Evolutionary conservation across 2,888 invertebrate genomes (phyloP), one percentile per base, ranked within the genome.

Genomic region (Diachrysia chrysitis): DNA sequence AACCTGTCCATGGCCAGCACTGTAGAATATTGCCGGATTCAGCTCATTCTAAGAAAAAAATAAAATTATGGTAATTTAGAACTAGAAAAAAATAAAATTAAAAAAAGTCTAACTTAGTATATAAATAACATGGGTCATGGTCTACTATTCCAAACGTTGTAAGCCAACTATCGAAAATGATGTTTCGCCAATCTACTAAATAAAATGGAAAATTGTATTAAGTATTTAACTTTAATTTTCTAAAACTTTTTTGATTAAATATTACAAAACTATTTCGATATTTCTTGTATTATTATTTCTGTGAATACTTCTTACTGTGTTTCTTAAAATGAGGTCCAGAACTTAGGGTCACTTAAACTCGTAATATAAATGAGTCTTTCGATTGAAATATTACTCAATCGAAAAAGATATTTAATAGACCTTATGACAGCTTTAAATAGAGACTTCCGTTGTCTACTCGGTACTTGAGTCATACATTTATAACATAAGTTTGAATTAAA

Each of bases 61-160:
- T n/a, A n/a, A 37, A n/a, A n/a, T n/a, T n/a, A 37, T 37, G 37
- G 37, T n/a, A 42, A 42, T 42, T 42, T 42, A n/a, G 42, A 42
- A n/a, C n/a, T n/a, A n/a, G n/a, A n/a, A n/a, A 42, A n/a, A 42
- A 42, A 42, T n/a, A 4, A 42, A 42, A 42, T n/a, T n/a, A 42
- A n/a, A n/a, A n/a, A n/a, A 42, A 3, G 32, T 1, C 3, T 3
- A 25, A 25, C 25, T 25, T 2, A 10, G 29, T 5, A 29, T 29
- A 29, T 7, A 29, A 4, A 29, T 7, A 29, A 4, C 29, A 29
- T 29, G 29, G 7, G n/a, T n/a, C n/a, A n/a, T n/a, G n/a, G n/a
- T n/a, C n/a, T n/a, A 5, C 29, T 29, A 25, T 25, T 25, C 6
- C 5, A 0, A 29, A 29, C 29, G 5, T 25, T 7, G 7, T 29